Conservation (phyloP, 2,113 vertebrate genomes). For the Butorides virescens region DNA sequence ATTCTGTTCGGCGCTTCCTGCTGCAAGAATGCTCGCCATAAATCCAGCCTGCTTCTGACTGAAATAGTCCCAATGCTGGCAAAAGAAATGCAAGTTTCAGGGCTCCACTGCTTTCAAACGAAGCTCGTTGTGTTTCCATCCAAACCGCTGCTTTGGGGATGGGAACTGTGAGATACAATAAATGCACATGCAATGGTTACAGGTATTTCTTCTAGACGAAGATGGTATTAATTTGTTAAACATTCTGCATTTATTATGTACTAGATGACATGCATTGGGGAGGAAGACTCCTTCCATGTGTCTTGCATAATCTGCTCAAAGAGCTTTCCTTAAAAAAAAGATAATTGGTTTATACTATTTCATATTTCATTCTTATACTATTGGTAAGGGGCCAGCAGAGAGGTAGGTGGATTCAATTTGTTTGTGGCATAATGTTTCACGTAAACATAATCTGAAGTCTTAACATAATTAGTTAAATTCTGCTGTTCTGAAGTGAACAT, state of each 20-base stretch:
- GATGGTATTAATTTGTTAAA: not conserved
- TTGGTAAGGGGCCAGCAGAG: not conserved
- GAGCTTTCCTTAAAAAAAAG: not conserved
- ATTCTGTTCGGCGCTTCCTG: not conserved
- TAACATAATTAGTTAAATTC: constrained; percentile 2
- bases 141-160: not conserved
- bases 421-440: constrained; percentile 26
- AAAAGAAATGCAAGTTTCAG: not conserved
- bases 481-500: not conserved
- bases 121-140: not conserved
- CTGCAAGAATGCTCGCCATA: not conserved
- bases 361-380: not conserved
- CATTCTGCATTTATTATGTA: not conserved
- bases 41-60: not conserved
- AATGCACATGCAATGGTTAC: not conserved
- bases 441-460: not conserved
- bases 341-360: not conserved
- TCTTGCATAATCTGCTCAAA: not conserved
- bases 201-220: not conserved
- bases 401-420: not conserved
- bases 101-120: not conserved
- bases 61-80: not conserved
- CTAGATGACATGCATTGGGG: not conserved
- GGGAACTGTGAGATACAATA: not conserved
- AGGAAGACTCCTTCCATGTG: not conserved